Percentiles rank a stretch among this genome's conserved stretches.
phyloP scores from a whole-genome alignment of 1,140 invertebrate genomes.

The Octopus bimaculoides region DNA sequence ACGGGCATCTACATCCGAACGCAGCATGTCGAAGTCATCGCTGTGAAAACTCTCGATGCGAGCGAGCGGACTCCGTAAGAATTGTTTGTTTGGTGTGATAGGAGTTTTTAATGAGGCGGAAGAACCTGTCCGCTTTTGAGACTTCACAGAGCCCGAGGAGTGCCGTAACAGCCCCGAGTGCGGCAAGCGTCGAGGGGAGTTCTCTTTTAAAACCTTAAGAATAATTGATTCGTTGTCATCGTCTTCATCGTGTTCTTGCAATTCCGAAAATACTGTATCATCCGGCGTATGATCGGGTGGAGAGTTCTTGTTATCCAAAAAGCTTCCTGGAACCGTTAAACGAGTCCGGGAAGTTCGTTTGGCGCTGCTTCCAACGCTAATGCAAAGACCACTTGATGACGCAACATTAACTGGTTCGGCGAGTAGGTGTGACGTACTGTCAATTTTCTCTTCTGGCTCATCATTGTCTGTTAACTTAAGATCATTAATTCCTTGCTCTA shows the following conservation, averaged over 20 bases:
- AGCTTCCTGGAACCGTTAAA: constrained; percentile 11
- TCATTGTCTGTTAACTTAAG: constrained; percentile 2
- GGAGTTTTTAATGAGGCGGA: constrained; percentile 27
- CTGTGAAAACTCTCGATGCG: constrained; percentile 54
- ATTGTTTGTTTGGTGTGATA: constrained; percentile 45
- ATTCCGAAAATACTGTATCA: constrained; percentile 9
- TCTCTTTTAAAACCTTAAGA: not conserved
- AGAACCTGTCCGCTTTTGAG: constrained; percentile 9
- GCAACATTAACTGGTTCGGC: not conserved
- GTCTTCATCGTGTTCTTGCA: constrained; percentile 12
- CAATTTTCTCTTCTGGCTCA: not conserved
- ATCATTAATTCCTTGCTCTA: constrained; percentile 21
- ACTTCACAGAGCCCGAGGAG: constrained; percentile 9
- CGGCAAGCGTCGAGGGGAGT: not conserved
- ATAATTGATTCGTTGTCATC: constrained; percentile 12
- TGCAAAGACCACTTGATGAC: constrained; percentile 3
- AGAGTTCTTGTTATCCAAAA: constrained; percentile 5
- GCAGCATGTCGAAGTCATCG: constrained; percentile 48
- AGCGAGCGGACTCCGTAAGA: constrained; percentile 45
- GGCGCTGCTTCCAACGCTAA: not conserved
- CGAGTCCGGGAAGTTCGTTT: constrained; percentile 1
- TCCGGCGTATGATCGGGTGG: constrained; percentile 5
- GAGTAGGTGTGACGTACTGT: constrained; percentile 1
- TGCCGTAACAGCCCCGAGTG: not conserved
- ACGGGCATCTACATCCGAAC: constrained; percentile 14